Conservation (phyloP, 2,888 invertebrate genomes). For the Megaustenia siamemsis region DNA sequence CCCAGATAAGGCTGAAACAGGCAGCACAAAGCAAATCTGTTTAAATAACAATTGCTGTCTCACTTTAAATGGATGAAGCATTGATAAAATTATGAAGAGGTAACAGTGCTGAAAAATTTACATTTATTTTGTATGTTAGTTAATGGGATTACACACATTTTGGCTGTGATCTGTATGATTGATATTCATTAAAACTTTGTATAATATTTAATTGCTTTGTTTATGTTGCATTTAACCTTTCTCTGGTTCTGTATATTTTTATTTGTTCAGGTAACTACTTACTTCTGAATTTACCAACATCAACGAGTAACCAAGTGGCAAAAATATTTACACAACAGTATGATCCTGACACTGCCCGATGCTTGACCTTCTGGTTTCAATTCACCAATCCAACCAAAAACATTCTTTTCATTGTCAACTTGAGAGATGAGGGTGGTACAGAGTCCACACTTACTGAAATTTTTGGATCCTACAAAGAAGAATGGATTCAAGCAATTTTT, state of each 20-base stretch:
- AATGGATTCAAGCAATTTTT: conserved; percentile 19
- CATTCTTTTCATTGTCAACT: not conserved
- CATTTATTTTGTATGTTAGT: no score
- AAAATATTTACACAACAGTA: conserved; percentile 32
- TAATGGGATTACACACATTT: no score
- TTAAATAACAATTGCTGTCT: no score
- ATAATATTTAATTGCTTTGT: not conserved
- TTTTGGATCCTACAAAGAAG: conserved; percentile 6
- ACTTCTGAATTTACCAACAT: not conserved
- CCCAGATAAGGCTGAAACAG: no score
- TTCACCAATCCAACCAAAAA: conserved; percentile 1
- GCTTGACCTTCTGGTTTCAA: conserved; percentile 41
- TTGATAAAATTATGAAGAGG: no score
- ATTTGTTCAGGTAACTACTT: conserved; percentile 30
- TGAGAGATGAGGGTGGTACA: conserved; percentile 39
- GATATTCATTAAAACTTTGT: no score
- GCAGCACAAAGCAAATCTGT: no score
- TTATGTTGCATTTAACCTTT: not conserved
- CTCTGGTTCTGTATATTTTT: not conserved
- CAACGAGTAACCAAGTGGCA: not conserved
- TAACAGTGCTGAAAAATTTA: no score
- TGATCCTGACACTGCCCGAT: conserved; percentile 22
- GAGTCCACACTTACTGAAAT: not conserved
- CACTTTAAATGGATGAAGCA: no score
- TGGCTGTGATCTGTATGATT: no score